Base-by-base conservation (phyloP, 1,140 invertebrate genomes). In the Heliconius melpomene region DNA sequence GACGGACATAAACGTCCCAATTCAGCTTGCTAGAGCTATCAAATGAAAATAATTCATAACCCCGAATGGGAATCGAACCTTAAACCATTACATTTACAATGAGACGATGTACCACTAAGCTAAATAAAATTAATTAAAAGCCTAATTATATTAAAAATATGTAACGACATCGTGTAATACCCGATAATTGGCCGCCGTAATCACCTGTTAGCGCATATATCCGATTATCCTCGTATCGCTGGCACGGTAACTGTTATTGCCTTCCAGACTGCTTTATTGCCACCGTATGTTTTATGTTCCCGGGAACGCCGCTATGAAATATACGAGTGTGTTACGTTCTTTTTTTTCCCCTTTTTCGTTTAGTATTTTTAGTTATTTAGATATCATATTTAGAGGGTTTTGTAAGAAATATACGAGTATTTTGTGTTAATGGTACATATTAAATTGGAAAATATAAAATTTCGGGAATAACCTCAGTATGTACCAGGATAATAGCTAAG, bases 151-250 rank as follows among this genome's bases (percentile, higher is more conserved):
- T 57, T 57, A 57, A 57, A 66, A 66, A 66, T 66, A 16, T 66
- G 23, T 66, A 66, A 66, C 60, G 60, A 66, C 60, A 66, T 16
- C 9, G 57, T 66, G 60, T 66, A 66, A 66, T 66, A 81, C 80
- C 77, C 79, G 83, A 86, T 88, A 88, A 88, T 88, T 88, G 85
- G 79, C 80, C 36, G 26, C 85, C 72, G 78, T 87, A 88, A 89
- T 88, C 80, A 86, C 86, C 84, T 82, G 82, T 85, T 87, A 86
- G 81, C 82, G 82, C 83, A 78, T 80, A 80, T 82, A 85, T 82
- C 84, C 80, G 83, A 82, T 84, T 84, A 82, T 81, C 84, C 75
- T 32, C 23, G 60, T 76, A 76, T 76, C 82, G 83, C 38, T 82
- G 80, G 78, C 78, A 78, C 81, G 70, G 83, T 86, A 85, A 87